Evolutionary conservation across 2,888 invertebrate species (phyloP), one percentile per base, ranked within the genome.

Genomic region (Cryptocheilus praepositus): DNA sequence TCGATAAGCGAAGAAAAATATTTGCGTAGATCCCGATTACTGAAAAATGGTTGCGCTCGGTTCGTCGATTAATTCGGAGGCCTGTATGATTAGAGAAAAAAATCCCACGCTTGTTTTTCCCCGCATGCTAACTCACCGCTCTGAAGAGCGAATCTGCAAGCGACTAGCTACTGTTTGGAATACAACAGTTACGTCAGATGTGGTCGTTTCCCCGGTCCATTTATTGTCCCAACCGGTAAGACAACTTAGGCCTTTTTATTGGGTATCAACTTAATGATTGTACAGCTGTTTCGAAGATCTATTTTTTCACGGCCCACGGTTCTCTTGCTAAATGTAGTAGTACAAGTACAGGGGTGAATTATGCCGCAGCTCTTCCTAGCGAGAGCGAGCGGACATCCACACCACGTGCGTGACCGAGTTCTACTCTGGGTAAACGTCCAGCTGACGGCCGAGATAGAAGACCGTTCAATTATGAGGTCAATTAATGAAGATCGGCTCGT

Each of bases 391-490:
- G 46, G 15, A 25, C 13, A 36, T 36, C 36, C 36, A 36, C 3
- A 18, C 22, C 49, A 54, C 28, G 58, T 13, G 16, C 28, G 52
- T 16, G 25, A 15, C 19, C 18, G 54, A 51, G 19, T 49, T 43
- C 16, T 15, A 58, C 53, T 7, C 36, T 11, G 52, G 43, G 16
- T 25, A 61, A 65, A 54, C 55, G 43, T 54, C 45, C 54, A 52
- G 43, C 21, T 16, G 52, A 18, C 51, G 61, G 49, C 51, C 58
- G 22, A 21, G 53, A 25, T 44, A 15, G 1, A 61, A 56, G 68
- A 44, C 16, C 58, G 58, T 61, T 8, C 36, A 70, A 65, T 73
- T 68, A 53, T n/a, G n/a, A 46, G 57, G 64, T 66, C 49, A 74
- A 74, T 71, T 62, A 66, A 63, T 56, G 54, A 46, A 60, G 28